Conservation (phyloP, 2,888 invertebrate genomes). For the Lagria hirta region DNA sequence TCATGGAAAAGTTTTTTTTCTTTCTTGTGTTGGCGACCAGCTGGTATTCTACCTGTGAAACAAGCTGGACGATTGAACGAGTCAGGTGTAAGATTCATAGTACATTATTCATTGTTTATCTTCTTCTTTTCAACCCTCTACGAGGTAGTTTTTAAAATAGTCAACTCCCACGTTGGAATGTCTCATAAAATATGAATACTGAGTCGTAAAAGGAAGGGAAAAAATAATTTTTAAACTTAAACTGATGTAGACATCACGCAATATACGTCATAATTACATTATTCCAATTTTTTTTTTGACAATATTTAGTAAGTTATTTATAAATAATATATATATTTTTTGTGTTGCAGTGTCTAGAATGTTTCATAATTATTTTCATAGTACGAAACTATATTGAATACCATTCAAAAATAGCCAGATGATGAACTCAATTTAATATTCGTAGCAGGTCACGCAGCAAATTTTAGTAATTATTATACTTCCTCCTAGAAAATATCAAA, state of each 20-base stretch:
- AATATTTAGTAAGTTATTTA: too few species aligned
- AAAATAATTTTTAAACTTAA: too few species aligned
- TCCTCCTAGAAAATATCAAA: slow-evolving; percentile 27
- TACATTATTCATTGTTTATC: slow-evolving; percentile 14
- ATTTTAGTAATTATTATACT: slow-evolving; percentile 32
- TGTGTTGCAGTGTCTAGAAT: too few species aligned
- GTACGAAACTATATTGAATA: neutral
- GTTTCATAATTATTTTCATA: slow-evolving; percentile 3
- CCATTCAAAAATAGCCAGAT: slow-evolving; percentile 15
- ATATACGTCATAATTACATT: too few species aligned
- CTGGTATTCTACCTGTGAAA: slow-evolving; percentile 19
- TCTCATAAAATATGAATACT: slow-evolving; percentile 7
- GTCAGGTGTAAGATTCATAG: slow-evolving; percentile 23
- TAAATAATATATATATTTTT: too few species aligned
- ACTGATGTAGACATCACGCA: too few species aligned
- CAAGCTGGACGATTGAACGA: slow-evolving; percentile 13
- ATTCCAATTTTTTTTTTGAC: too few species aligned
- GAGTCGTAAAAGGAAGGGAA: too few species aligned
- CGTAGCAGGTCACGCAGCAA: slow-evolving; percentile 24
- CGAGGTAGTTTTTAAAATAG: slow-evolving; percentile 9
- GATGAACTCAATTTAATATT: slow-evolving; percentile 25
- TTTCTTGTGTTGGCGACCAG: slow-evolving; percentile 18
- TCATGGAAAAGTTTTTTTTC: too few species aligned
- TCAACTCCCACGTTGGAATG: slow-evolving; percentile 6
- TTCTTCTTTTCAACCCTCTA: slow-evolving; percentile 7